Evolutionary conservation across 1,140 invertebrate species (phyloP).

Genomic region (Manduca sexta): DNA sequence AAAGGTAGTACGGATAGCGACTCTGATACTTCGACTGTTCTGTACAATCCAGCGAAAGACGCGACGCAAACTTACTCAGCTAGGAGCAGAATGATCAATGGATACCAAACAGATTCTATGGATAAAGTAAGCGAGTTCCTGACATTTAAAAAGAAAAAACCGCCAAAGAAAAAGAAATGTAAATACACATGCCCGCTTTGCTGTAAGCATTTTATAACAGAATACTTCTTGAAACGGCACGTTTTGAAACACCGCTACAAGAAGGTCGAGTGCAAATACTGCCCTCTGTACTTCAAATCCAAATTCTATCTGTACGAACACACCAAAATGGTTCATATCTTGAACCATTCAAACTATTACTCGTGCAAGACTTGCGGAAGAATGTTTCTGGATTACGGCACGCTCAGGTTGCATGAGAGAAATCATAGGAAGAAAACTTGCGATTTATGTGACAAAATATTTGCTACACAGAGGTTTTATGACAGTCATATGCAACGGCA

Average conservation of each 20-base stretch:
- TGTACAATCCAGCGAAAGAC: constrained; percentile 32
- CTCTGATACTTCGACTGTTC: constrained; percentile 1
- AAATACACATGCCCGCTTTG: constrained; percentile 50
- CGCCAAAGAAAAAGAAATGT: constrained; percentile 17
- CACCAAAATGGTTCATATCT: constrained; percentile 39
- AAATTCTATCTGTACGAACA: constrained; percentile 54
- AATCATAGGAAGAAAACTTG: constrained; percentile 37
- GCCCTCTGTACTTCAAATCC: constrained; percentile 35
- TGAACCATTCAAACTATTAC: constrained; percentile 19
- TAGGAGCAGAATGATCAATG: constrained; percentile 30
- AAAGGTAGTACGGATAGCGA: not conserved
- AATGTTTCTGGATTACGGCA: constrained; percentile 22
- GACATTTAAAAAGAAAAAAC: constrained; percentile 43
- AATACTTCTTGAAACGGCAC: constrained; percentile 53
- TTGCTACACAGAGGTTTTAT: constrained; percentile 30
- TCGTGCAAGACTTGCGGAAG: constrained; percentile 42
- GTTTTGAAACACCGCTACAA: constrained; percentile 41
- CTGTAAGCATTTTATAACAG: constrained; percentile 53
- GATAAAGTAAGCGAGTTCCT: constrained; percentile 54
- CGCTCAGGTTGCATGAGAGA: constrained; percentile 33
- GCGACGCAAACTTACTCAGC: constrained; percentile 31
- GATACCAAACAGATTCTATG: constrained; percentile 14
- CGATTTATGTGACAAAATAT: constrained; percentile 46
- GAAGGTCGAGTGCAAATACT: constrained; percentile 36
- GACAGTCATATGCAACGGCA: constrained; percentile 51